Evolutionary conservation across 1,140 invertebrate species (phyloP).

Genomic region (Chlorops oryzae): DNA sequence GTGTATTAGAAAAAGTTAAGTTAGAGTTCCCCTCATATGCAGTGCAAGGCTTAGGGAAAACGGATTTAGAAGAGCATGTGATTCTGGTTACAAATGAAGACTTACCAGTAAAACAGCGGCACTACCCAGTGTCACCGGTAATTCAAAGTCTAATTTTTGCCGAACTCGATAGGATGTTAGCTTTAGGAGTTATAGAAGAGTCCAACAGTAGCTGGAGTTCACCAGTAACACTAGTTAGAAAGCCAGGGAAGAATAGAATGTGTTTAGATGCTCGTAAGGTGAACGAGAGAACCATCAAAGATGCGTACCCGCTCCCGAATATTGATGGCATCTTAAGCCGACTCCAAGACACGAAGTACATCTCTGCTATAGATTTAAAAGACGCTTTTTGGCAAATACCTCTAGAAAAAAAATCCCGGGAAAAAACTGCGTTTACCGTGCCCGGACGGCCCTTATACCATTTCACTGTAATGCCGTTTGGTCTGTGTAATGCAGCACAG

Average conservation of each 20-base stretch:
- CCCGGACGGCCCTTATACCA: conserved; percentile 8
- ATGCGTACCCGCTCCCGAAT: conserved; percentile 11
- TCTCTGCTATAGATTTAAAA: conserved; percentile 3
- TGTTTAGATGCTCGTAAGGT: conserved; percentile 12
- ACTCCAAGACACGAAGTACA: conserved; percentile 10
- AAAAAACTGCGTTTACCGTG: no score
- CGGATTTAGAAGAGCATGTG: neutral
- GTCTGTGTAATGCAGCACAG: conserved; percentile 4
- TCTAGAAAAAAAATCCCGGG: neutral
- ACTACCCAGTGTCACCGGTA: conserved; percentile 14
- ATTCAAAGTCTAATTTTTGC: conserved; percentile 14
- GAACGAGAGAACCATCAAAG: conserved; percentile 6
- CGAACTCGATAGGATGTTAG: conserved; percentile 15
- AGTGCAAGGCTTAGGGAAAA: neutral
- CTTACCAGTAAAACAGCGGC: conserved; percentile 5
- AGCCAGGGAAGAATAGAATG: conserved; percentile 10
- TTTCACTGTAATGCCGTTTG: conserved; percentile 10
- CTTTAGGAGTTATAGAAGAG: conserved; percentile 15
- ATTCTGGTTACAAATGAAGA: neutral
- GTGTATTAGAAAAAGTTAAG: neutral
- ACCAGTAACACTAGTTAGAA: conserved; percentile 6
- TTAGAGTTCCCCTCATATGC: conserved; percentile 1
- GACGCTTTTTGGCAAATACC: conserved; percentile 15
- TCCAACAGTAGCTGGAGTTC: conserved; percentile 16
- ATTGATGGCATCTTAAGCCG: conserved; percentile 13